A percentile compares a stretch with the other conserved stretches of the same genome.
These are phyloP conservation scores for Cyaniris semiargus DNA, from an alignment of 2,888 invertebrate genomes.

Conservation along the genomic window DNA sequence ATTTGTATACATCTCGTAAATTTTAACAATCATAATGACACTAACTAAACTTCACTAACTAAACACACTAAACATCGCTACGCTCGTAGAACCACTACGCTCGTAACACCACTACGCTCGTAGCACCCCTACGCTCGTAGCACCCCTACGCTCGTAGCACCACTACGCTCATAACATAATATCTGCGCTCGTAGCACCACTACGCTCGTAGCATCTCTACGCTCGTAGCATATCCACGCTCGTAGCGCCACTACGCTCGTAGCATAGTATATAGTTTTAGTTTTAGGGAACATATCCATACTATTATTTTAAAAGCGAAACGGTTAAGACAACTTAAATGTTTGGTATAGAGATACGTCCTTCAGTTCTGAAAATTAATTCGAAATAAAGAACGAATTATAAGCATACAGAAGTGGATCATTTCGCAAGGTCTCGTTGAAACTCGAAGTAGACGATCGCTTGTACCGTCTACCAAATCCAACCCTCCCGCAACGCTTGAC, in stretches of 20 bases:
- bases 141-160: not conserved
- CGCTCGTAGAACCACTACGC: no score
- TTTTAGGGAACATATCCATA: no score
- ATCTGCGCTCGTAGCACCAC: not conserved
- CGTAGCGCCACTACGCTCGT: not conserved
- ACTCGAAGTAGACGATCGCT: not conserved
- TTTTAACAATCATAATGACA: no score
- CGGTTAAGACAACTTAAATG: no score
- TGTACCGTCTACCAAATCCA: slow-evolving; percentile 24
- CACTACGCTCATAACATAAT: not conserved
- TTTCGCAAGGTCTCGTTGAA: not conserved
- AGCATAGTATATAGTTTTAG: not conserved
- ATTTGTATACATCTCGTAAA: no score
- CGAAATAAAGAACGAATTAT: no score
- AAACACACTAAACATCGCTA: no score
- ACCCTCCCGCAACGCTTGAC: slow-evolving; percentile 59
- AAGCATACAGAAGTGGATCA: not conserved
- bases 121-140: not conserved
- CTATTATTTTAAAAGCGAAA: no score
- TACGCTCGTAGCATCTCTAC: not conserved
- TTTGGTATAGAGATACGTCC: no score
- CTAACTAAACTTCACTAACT: no score
- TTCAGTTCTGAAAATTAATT: no score
- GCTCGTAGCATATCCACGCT: not conserved
- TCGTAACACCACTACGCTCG: not conserved